Percentiles rank a stretch among this genome's conserved stretches.
Conservation (phyloP, 2,888 invertebrate species). For the Limenitis camilla region DNA sequence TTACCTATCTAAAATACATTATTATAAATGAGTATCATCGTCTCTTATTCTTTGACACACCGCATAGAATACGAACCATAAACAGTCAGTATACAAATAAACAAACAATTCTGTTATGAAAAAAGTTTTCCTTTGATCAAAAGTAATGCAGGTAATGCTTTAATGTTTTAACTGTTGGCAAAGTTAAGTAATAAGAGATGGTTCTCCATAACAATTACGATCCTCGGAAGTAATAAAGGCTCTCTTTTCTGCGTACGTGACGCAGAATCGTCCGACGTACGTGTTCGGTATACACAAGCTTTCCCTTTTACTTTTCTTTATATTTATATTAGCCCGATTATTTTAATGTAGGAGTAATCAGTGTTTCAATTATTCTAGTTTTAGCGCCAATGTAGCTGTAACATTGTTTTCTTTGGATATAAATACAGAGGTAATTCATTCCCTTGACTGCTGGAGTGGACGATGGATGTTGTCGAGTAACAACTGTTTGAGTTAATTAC, state of each 20-base stretch:
- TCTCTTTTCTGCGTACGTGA: slow-evolving; percentile 63
- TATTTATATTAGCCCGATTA: slow-evolving; percentile 26
- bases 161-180: slow-evolving; percentile 38
- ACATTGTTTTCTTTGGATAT: neutral
- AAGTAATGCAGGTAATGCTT: slow-evolving; percentile 27
- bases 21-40: no score
- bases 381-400: slow-evolving; percentile 2
- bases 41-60: no score
- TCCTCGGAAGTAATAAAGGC: slow-evolving; percentile 66
- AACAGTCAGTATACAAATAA: neutral
- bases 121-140: neutral
- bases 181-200: slow-evolving; percentile 61
- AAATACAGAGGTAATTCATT: no score
- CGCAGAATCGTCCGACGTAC: slow-evolving; percentile 55
- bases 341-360: slow-evolving; percentile 17
- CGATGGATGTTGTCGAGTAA: no score
- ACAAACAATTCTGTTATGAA: neutral
- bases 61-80: neutral
- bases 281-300: slow-evolving; percentile 51
- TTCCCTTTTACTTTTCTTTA: slow-evolving; percentile 42
- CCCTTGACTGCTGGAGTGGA: no score
- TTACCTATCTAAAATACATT: no score
- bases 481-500: no score
- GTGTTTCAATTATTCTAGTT: neutral
- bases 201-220: slow-evolving; percentile 67